A percentile compares a stretch with the other conserved stretches of the same genome.
These are phyloP conservation scores for Datnioides undecimradiatus DNA, from an alignment of 2,113 vertebrate species.

Conservation along the genomic window DNA sequence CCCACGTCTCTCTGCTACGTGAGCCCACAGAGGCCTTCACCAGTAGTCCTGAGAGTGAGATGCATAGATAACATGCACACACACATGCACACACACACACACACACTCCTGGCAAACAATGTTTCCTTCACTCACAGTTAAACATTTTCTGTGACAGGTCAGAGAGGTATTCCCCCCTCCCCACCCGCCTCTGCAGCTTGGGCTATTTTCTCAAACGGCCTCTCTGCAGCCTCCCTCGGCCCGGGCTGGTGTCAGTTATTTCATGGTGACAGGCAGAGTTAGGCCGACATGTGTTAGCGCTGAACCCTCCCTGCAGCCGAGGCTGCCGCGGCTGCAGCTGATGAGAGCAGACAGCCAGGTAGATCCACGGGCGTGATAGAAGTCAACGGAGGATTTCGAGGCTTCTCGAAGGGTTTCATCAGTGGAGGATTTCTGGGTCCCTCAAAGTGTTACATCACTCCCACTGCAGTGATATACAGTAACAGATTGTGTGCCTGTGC, in stretches of 20 bases:
- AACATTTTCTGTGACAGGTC: constrained; percentile 50
- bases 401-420: constrained; percentile 71
- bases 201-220: constrained; percentile 42
- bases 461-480: constrained; percentile 53
- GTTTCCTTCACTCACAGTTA: constrained; percentile 66
- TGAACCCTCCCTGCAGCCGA: constrained; percentile 38
- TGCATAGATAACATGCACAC: constrained; percentile 60
- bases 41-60: constrained; percentile 50
- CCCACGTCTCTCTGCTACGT: constrained; percentile 40
- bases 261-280: constrained; percentile 61
- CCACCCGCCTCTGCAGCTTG: not conserved
- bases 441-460: constrained; percentile 73
- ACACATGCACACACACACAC: constrained; percentile 9
- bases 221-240: constrained; percentile 18
- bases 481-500: constrained; percentile 26
- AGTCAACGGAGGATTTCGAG: constrained; percentile 63
- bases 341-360: constrained; percentile 73
- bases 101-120: constrained; percentile 32
- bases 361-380: constrained; percentile 54
- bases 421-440: constrained; percentile 73
- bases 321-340: constrained; percentile 48
- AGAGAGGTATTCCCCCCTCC: constrained; percentile 16
- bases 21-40: constrained; percentile 49
- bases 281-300: constrained; percentile 60
- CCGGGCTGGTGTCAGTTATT: constrained; percentile 64